phyloP scores from a whole-genome alignment of 2,113 vertebrate genomes.

The Daboia siamensis region DNA sequence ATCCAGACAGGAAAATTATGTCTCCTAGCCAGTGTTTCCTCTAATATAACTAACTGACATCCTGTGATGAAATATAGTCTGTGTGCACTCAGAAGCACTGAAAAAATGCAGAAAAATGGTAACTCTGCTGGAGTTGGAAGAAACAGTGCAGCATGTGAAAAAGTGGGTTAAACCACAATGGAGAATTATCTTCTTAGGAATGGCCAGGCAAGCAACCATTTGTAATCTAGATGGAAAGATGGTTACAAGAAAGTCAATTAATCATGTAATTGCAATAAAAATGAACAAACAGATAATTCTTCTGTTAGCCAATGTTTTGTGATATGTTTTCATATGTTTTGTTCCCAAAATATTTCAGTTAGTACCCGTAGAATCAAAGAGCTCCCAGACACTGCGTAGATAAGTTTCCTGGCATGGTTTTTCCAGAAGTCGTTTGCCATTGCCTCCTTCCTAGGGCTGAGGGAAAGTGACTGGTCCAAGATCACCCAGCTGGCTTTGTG shows the following conservation, averaged over 20 bases:
- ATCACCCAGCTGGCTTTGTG: too few relatives aligned
- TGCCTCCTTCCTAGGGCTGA: too few relatives aligned
- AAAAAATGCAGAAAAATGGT: not conserved
- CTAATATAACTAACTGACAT: conserved; percentile 19
- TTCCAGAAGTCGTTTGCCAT: too few relatives aligned
- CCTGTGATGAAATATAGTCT: not conserved
- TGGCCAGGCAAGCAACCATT: too few relatives aligned
- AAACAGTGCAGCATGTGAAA: not conserved
- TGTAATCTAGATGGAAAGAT: not conserved
- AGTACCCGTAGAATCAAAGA: not conserved
- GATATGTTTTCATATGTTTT: not conserved
- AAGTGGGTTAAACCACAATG: not conserved
- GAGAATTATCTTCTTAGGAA: too few relatives aligned
- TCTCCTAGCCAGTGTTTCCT: not conserved
- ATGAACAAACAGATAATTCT: not conserved
- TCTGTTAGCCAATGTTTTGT: not conserved
- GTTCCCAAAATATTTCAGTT: not conserved
- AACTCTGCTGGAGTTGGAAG: not conserved
- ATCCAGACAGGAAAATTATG: not conserved
- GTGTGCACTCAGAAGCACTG: not conserved
- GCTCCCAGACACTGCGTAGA: too few relatives aligned
- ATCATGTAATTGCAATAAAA: not conserved
- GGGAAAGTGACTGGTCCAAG: too few relatives aligned
- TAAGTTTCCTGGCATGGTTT: too few relatives aligned
- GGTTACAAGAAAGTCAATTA: not conserved